A percentile compares a stretch with the other conserved stretches of the same genome.
Evolutionary conservation across 1,140 invertebrate species (phyloP).

Genomic region (Neuroterus valhalla): DNA sequence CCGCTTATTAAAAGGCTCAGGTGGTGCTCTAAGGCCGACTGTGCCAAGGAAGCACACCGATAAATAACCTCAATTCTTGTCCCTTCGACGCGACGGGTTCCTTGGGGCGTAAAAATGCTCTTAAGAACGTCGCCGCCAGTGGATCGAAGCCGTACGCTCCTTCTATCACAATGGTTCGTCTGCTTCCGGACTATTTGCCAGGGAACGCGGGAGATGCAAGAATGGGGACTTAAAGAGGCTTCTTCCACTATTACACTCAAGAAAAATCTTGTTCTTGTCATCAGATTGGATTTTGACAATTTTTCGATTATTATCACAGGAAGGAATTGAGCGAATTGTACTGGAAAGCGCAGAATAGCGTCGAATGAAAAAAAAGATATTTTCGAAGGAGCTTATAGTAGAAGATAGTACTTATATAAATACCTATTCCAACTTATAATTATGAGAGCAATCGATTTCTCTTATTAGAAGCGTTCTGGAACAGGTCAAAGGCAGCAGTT

Average conservation of each 20-base stretch:
- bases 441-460: too few species aligned
- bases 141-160: slow-evolving; percentile 37
- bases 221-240: not conserved
- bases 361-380: too few species aligned
- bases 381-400: too few species aligned
- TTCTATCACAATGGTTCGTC: not conserved
- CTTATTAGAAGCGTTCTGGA: too few species aligned
- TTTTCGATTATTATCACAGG: too few species aligned
- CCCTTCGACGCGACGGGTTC: slow-evolving; percentile 19
- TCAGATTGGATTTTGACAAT: too few species aligned
- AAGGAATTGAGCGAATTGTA: too few species aligned
- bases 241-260: not conserved
- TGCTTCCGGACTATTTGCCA: slow-evolving; percentile 4
- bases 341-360: too few species aligned
- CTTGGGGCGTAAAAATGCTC: slow-evolving; percentile 39
- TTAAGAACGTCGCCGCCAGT: slow-evolving; percentile 49
- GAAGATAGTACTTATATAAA: too few species aligned
- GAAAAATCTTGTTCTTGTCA: not conserved
- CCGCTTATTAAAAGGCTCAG: slow-evolving; percentile 57
- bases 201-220: not conserved
- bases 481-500: too few species aligned
- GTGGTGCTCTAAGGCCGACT: slow-evolving; percentile 54
- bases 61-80: slow-evolving; percentile 45
- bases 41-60: slow-evolving; percentile 49
- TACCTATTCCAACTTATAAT: too few species aligned